Evolutionary conservation across 2,113 vertebrate genomes (phyloP), one percentile per base, ranked within the genome.

Genomic region (Propithecus coquereli): DNA sequence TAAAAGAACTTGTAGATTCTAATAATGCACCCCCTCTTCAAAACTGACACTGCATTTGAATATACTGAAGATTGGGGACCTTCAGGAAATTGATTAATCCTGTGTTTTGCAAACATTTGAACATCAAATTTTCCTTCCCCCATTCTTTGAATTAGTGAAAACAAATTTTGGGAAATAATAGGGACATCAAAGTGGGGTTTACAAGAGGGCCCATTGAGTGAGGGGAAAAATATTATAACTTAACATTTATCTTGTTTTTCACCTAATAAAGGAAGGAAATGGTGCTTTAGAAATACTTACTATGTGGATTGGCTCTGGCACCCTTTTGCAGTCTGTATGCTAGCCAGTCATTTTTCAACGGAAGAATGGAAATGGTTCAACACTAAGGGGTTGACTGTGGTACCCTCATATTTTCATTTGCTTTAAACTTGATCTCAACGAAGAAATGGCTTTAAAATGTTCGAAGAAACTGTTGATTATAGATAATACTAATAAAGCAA

Each of bases 401-500:
- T 81, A 20, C 65, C 68, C 68, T 87, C 74, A 74, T 16, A 0
- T 76, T 84, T 37, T 37, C 25, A 70, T 57, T 83, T 84, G 17
- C 34, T 87, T 87, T 73, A 54, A 85, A 81, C 16, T 74, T 45
- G 45, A 2, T 87, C 32, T 91, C 32, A 43, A 77, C 77, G 74
- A 90, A 37, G 30, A 93, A 61, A 63, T 87, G 82, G 17, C 50
- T 74, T 96, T 34, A 71, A 90, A 68, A 93, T 32, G 11, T 74
- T 32, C n/a, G 68, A 90, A 92, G 32, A 92, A 95, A 70, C 25
- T 83, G 8, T 79, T 73, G 20, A 61, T 88, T 65, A 43, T 73
- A 84, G 65, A 59, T 95, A 86, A 82, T 87, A 68, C 74, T 70
- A 90, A 70, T 90, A 76, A 94, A 94, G 57, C 73, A 92, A 71